Evolutionary conservation across 2,888 invertebrate species (phyloP).

Genomic region (Brachylomia viminalis): DNA sequence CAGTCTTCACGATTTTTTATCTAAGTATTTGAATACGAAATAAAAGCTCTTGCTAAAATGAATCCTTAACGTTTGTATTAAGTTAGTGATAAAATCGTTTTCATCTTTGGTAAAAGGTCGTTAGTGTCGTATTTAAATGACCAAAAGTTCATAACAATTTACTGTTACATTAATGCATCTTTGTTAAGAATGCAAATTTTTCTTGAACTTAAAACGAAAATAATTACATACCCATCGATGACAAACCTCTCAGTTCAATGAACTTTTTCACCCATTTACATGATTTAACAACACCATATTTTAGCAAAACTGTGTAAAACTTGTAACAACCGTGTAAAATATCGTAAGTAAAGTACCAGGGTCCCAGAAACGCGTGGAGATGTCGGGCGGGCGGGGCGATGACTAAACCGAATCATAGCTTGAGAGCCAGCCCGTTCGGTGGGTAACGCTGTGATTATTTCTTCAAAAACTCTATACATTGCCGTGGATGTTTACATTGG

Average conservation of each 20-base stretch:
- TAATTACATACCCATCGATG: constrained; percentile 52
- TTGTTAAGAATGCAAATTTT: not conserved
- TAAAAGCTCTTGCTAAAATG: not conserved
- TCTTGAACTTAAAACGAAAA: not conserved
- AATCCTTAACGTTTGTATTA: not conserved
- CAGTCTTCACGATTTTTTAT: not conserved
- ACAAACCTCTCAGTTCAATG: constrained; percentile 25
- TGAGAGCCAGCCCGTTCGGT: constrained; percentile 21
- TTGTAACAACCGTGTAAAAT: constrained; percentile 22
- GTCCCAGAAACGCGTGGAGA: constrained; percentile 74
- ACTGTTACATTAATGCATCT: not conserved
- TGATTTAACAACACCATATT: constrained; percentile 17
- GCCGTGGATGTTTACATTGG: not conserved
- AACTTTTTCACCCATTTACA: constrained; percentile 34
- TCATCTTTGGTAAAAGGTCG: not conserved
- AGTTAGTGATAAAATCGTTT: not conserved
- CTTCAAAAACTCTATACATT: constrained; percentile 14
- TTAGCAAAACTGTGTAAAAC: constrained; percentile 10
- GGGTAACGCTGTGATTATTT: constrained; percentile 27
- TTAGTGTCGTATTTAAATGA: not conserved
- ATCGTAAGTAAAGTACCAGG: constrained; percentile 68
- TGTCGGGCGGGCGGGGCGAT: constrained; percentile 70
- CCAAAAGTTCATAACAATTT: not conserved
- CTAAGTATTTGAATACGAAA: constrained; percentile 4
- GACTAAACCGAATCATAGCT: constrained; percentile 67